Evolutionary conservation across 2,797 vertebrate species (phyloP).

Genomic region (Leptatherina wallacei): DNA sequence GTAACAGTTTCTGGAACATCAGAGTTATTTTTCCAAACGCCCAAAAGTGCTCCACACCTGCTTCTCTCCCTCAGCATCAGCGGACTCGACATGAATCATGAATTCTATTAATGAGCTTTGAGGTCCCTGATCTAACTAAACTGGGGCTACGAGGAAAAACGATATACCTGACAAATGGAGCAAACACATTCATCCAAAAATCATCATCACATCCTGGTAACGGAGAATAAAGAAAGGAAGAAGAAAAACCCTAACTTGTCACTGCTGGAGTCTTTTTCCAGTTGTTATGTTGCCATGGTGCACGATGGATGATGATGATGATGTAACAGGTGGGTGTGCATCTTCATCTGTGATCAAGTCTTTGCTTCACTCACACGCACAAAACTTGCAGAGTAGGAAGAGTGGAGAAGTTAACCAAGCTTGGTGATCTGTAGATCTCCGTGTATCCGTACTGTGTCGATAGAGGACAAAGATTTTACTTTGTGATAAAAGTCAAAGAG

Average conservation of each 20-base stretch:
- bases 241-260: conserved; percentile 33
- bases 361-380: conserved; percentile 47
- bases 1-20: conserved; percentile 14
- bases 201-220: conserved; percentile 34
- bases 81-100: conserved; percentile 17
- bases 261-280: conserved; percentile 57
- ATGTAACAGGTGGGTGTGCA: conserved; percentile 33
- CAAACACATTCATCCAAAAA: conserved; percentile 57
- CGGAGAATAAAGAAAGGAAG: conserved; percentile 21
- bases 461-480: conserved; percentile 92
- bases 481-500: conserved; percentile 99
- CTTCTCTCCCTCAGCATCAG: conserved; percentile 25
- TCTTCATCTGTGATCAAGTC: conserved; percentile 71
- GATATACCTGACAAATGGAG: conserved; percentile 37
- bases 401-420: conserved; percentile 86
- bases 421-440: conserved; percentile 98
- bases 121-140: conserved; percentile 63
- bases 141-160: conserved; percentile 27
- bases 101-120: conserved; percentile 50
- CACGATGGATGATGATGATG: conserved; percentile 56
- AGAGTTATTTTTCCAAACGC: background rate
- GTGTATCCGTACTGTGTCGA: conserved; percentile 96
- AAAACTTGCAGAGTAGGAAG: conserved; percentile 38
- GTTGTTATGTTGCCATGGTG: conserved; percentile 72
- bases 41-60: conserved; percentile 29